Base-by-base conservation (phyloP, 2,113 vertebrate species). In the Nannobrachium achirus region DNA sequence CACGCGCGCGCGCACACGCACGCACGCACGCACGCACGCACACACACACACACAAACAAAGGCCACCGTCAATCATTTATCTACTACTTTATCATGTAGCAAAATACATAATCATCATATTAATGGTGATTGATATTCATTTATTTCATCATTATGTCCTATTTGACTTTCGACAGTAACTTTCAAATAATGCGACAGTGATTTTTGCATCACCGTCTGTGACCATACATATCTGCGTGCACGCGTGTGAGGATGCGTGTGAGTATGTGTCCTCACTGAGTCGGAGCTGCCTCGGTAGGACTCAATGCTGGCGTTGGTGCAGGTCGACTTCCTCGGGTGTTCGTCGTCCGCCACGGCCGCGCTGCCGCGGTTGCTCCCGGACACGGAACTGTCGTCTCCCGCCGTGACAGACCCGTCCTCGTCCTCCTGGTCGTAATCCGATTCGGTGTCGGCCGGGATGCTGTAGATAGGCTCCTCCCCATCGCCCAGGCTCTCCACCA, bases 401-500 rank as follows among this genome's bases (percentile, higher is more conserved):
- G 84, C 93, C 3, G 48, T 93, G 48, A 89, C 87, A 0, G 92
- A 91, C 0, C 93, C 93, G 40, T 97, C 95, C 81, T 94, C 93
- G 65, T 97, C 95, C 68, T 97, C 95, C 52, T 97, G 94, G 73
- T 97, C 95, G 0, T 97, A 97, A 68, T 97, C 95, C 0, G 95
- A 97, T 74, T 97, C 95, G 1, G 94, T 93, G 67, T 97, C 95
- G 0, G 67, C 91, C 0, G 94, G 94, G 14, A 93, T 86, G 86
- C 91, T 93, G 86, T 95, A 96, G 79, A 95, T 92, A 0, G 89
- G 92, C 56, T 95, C 95, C 82, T 94, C 94, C 0, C 85, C 73
- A 9, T 95, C 94, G 20, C 78, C 86, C 45, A 93, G 82, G 0
- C 85, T 91, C 45, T 93, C 91, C 13, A 86, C 92, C 61, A 92